Base-by-base conservation (phyloP, 1,140 invertebrate species). In the Solenopsis fugax region DNA sequence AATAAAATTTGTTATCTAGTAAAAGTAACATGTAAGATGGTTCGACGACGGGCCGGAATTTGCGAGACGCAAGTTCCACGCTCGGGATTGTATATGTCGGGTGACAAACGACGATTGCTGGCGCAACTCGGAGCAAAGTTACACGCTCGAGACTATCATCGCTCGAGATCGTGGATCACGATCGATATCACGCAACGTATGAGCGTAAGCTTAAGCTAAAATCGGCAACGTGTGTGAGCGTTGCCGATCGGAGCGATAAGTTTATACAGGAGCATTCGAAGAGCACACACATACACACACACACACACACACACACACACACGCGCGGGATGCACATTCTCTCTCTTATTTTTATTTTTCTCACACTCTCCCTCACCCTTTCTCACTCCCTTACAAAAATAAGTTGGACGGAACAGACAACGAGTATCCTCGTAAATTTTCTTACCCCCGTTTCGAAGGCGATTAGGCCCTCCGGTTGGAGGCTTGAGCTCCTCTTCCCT, bases 341-440 rank as follows among this genome's bases (percentile, higher is more conserved):
- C 62, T 65, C 13, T 84, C 34, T 2, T 64, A 50, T 69, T 24
- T 69, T 48, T 67, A 12, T 69, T 56, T 65, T n/a, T 72, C n/a
- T 67, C 34, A 21, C 75, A 76, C 62, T 58, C 78, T 56, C 41
- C 78, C 62, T 72, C 50, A 71, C 52, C 86, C 88, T 93, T 94
- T 56, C 41, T 78, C 62, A 67, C 50, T 75, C 52, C 86, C 88
- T 93, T 94, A 94, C 64, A 94, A 94, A 94, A 94, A 94, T 94
- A 94, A 90, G 91, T 90, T 93, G 94, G 94, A 94, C 93, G 94
- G 93, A 94, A 89, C 87, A 62, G 77, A 92, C 65, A 72, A 89
- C 88, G 88, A 87, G 86, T 89, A 73, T 86, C 65, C 88, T 86
- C 82, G 87, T 88, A 48, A 82, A 45, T 81, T 56, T 56, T 84